These are phyloP conservation scores for Lordiphosa collinella DNA, from an alignment of 1,140 invertebrate species.

Conservation along the genomic window DNA sequence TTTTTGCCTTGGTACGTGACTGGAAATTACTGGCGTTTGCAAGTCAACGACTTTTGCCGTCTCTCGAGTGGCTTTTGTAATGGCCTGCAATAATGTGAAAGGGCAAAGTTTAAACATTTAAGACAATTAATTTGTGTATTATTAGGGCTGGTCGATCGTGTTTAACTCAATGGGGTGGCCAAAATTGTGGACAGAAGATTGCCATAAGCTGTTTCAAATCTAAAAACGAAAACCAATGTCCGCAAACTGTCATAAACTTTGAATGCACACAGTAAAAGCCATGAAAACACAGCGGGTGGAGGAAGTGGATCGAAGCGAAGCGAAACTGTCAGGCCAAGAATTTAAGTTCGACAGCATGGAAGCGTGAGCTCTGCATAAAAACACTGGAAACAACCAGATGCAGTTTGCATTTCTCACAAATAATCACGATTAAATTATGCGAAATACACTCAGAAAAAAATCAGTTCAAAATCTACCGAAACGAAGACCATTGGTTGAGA, in stretches of 20 bases:
- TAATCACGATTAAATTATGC: too few relatives aligned
- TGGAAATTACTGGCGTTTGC: background rate
- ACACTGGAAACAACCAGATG: background rate
- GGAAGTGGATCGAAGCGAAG: background rate
- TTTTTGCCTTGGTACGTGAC: background rate
- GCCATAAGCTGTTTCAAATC: background rate
- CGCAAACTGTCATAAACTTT: constrained; percentile 37
- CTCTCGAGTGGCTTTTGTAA: background rate
- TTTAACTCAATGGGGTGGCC: background rate
- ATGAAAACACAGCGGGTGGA: background rate
- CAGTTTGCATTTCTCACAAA: too few relatives aligned
- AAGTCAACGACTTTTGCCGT: background rate
- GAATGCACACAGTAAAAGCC: constrained; percentile 19
- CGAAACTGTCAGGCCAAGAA: constrained; percentile 1
- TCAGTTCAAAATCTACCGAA: too few relatives aligned
- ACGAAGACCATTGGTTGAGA: too few relatives aligned
- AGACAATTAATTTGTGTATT: too few relatives aligned
- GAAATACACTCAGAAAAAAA: too few relatives aligned
- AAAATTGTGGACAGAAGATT: background rate
- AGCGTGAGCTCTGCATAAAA: background rate
- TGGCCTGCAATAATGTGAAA: too few relatives aligned
- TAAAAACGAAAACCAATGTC: background rate
- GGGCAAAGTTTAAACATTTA: too few relatives aligned
- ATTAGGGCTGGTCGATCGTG: too few relatives aligned
- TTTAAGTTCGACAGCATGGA: constrained; percentile 21